Base-by-base conservation (phyloP, 2,888 invertebrate genomes). In the Lamproptera curius region DNA sequence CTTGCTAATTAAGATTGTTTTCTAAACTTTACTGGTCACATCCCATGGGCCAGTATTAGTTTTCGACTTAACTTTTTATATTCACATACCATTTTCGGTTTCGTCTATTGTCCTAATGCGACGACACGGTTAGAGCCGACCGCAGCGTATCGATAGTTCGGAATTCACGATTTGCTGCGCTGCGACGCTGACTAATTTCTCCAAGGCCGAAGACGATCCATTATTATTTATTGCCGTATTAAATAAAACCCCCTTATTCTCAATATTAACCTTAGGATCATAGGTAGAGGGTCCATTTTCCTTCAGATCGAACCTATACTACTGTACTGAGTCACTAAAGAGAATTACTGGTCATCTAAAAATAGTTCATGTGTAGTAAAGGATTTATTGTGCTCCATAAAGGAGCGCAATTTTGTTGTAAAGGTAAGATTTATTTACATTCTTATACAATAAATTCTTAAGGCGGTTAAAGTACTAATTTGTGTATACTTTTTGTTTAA, bases 181-280 rank as follows among this genome's bases (percentile, higher is more conserved):
- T 63, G 62, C 65, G 70, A 70, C 69, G 66, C 63, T 82, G 82
- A 85, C 83, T 86, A 84, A 84, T 79, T 79, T 76, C 72, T 62
- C 75, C 80, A 86, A 86, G 84, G 84, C 76, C 81, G 70, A 65
- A 69, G 78, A 79, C 73, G 79, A 79, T 75, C 80, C 83, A 82
- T 81, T 83, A 83, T 84, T 83, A 84, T 85, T 85, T 85, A 83
- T 83, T 79, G 66, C 81, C 75, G 65, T 80, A 80, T 78, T 73
- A 73, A 76, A 75, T 70, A 61, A 65, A n/a, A n/a, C 68, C 60
- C 59, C 56, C 60, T 58, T 56, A 13, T 42, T 13, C 51, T 52
- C 50, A 43, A 42, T 42, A 11, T 45, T 14, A 70, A 64, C 74
- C 65, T 65, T 80, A 74, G 54, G 42, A 26, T 48, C 1, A 17